These are phyloP conservation scores for Melipona quadrifasciata DNA, from an alignment of 1,140 invertebrate species.

Conservation along the genomic window DNA sequence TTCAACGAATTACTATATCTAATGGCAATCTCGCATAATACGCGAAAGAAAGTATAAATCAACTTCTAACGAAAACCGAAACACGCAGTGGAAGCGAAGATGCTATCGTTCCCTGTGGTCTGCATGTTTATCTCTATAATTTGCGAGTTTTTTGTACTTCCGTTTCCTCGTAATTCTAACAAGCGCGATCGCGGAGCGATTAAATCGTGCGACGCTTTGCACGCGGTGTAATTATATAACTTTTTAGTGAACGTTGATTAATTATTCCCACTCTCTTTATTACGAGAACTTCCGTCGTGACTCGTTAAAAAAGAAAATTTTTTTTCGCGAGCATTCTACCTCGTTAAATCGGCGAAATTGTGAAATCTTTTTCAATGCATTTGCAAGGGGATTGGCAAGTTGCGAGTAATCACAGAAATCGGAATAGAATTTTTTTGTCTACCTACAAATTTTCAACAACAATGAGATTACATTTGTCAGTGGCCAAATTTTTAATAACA, in stretches of 20 bases:
- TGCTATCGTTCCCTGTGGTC: background rate
- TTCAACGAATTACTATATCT: background rate
- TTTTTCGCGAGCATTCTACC: background rate
- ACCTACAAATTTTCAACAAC: too few species aligned
- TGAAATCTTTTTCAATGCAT: background rate
- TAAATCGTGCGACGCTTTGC: constrained; percentile 38
- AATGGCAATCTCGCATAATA: background rate
- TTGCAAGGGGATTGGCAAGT: background rate
- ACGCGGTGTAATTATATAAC: constrained; percentile 32
- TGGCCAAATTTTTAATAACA: too few species aligned
- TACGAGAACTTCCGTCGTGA: background rate
- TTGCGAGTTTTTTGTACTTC: constrained; percentile 36
- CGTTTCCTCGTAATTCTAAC: constrained; percentile 26
- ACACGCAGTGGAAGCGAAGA: background rate
- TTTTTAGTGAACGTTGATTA: constrained; percentile 34
- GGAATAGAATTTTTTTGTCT: too few species aligned
- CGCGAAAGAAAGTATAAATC: background rate
- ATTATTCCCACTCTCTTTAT: constrained; percentile 3
- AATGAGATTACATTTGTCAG: too few species aligned
- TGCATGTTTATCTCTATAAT: constrained; percentile 18
- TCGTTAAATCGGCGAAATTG: background rate
- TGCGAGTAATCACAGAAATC: background rate
- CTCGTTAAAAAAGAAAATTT: background rate
- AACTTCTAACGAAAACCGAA: background rate
- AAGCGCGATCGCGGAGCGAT: constrained; percentile 25